phyloP scores from a whole-genome alignment of 2,888 invertebrate genomes.

The Hymenopus coronatus region DNA sequence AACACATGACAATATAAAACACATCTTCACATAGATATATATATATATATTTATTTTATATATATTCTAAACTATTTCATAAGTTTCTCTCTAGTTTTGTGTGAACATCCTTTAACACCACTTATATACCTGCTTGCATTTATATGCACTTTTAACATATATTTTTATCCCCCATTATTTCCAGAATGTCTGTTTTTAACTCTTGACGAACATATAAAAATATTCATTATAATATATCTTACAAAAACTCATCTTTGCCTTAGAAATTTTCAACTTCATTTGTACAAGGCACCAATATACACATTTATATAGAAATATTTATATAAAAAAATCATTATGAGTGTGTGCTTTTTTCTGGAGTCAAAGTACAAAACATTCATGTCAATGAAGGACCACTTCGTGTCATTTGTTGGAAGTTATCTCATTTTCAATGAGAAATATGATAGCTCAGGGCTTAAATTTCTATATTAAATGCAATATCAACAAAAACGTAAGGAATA shows the following conservation, averaged over 20 bases:
- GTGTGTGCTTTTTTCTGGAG: slow-evolving; percentile 31
- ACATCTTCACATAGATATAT: slow-evolving; percentile 30
- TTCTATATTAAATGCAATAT: neutral
- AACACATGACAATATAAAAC: slow-evolving; percentile 30
- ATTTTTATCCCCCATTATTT: slow-evolving; percentile 20
- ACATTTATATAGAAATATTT: slow-evolving; percentile 33
- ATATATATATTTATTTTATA: slow-evolving; percentile 14
- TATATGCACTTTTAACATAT: slow-evolving; percentile 29
- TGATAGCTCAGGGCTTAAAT: neutral
- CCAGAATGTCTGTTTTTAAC: slow-evolving; percentile 30
- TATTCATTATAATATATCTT: slow-evolving; percentile 64
- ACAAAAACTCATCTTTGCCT: slow-evolving; percentile 64
- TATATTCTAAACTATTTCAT: slow-evolving; percentile 24
- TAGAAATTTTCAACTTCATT: slow-evolving; percentile 53
- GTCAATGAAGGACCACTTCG: slow-evolving; percentile 15
- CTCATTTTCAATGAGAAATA: neutral
- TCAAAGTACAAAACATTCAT: slow-evolving; percentile 25
- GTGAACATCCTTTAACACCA: slow-evolving; percentile 29
- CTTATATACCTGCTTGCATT: slow-evolving; percentile 29
- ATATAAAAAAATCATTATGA: slow-evolving; percentile 30
- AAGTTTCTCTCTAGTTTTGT: slow-evolving; percentile 15
- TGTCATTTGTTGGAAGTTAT: neutral
- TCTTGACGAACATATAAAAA: slow-evolving; percentile 61
- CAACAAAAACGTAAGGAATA: neutral
- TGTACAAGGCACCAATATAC: slow-evolving; percentile 53